A percentile compares a stretch with the other conserved stretches of the same genome.
These are phyloP conservation scores for Trichonephila inaurata DNA, from an alignment of 1,140 invertebrate genomes.

Conservation along the genomic window DNA sequence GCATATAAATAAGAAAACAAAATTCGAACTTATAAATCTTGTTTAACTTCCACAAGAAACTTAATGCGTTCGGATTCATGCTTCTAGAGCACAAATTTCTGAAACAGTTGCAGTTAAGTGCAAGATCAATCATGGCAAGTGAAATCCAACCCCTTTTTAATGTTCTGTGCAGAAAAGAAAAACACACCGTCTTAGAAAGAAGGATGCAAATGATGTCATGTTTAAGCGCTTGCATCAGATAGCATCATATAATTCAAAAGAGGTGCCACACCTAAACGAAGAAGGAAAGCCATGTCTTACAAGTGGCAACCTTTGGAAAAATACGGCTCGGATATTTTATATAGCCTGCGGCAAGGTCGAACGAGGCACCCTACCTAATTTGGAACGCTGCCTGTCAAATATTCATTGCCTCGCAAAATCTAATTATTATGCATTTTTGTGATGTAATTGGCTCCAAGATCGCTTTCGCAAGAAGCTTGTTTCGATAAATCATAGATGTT, in stretches of 20 bases:
- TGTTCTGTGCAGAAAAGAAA: not conserved
- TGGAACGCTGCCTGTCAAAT: conserved; percentile 2
- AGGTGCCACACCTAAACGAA: conserved; percentile 5
- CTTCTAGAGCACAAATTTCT: not conserved
- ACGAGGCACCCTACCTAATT: conserved; percentile 31
- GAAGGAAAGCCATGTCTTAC: conserved; percentile 1
- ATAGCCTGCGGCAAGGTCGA: not conserved
- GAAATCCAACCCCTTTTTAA: not conserved
- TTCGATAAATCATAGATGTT: conserved; percentile 20
- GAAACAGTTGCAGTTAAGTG: not conserved
- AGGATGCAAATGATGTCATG: conserved; percentile 34
- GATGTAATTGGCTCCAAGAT: not conserved
- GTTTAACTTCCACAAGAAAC: too few species aligned
- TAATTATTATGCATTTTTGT: conserved; percentile 28
- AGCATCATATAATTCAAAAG: not conserved
- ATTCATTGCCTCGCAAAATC: not conserved
- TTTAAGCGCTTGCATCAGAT: conserved; percentile 10
- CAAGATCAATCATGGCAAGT: not conserved
- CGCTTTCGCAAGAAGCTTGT: conserved; percentile 18
- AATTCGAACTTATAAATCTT: too few species aligned
- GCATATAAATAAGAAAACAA: too few species aligned
- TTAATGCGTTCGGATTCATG: not conserved
- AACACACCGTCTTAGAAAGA: not conserved
- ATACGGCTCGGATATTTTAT: not conserved
- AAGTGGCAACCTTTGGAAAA: not conserved